Evolutionary conservation across 2,797 vertebrate species (phyloP).

Genomic region (Hyperoplus lanceolatus): DNA sequence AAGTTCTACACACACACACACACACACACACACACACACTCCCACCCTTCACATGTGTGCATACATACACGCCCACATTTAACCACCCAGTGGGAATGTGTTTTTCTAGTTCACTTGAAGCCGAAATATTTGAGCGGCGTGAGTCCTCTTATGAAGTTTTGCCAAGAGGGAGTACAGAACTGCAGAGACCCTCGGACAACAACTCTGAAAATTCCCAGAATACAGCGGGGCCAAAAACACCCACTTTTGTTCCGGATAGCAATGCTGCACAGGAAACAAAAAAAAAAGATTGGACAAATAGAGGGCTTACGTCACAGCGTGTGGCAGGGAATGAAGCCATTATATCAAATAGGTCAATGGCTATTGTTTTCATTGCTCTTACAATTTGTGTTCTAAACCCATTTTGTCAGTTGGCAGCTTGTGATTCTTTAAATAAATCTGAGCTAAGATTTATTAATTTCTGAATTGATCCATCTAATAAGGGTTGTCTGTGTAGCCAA

Average conservation of each 20-base stretch:
- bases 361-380: conserved; percentile 12
- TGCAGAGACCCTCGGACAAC: conserved; percentile 86
- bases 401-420: neutral
- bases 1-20: conserved; percentile 62
- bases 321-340: conserved; percentile 19
- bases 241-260: conserved; percentile 75
- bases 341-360: conserved; percentile 6
- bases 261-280: conserved; percentile 67
- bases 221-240: conserved; percentile 80
- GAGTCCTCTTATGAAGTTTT: conserved; percentile 85
- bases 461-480: neutral
- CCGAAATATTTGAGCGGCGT: conserved; percentile 85
- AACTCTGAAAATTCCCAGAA: conserved; percentile 83
- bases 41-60: conserved; percentile 59
- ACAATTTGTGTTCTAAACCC: neutral
- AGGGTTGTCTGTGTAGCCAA: neutral
- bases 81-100: conserved; percentile 79
- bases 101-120: conserved; percentile 87
- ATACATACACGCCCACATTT: conserved; percentile 76
- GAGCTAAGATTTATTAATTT: neutral
- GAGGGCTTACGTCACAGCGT: conserved; percentile 37
- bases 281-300: conserved; percentile 48
- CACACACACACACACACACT: conserved; percentile 43
- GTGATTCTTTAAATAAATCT: neutral
- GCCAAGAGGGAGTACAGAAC: conserved; percentile 79